Evolutionary conservation across 2,113 vertebrate genomes (phyloP), one percentile per base, ranked within the genome.

Genomic region (Bothrops jararaca): DNA sequence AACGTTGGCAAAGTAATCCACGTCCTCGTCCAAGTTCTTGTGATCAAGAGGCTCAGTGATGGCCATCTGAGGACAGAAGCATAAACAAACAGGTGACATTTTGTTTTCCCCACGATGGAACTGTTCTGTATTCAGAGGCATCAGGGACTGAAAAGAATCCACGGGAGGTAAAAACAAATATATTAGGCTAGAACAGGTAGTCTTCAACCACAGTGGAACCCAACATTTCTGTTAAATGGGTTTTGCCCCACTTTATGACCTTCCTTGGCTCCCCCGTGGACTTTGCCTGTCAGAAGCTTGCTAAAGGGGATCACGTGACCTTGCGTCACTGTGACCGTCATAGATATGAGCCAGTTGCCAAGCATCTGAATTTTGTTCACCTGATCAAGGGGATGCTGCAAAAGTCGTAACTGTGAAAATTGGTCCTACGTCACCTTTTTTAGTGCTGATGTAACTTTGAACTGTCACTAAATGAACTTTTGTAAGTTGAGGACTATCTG

Each of bases 11-110:
- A 98, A 99, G 95, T 97, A 98, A 0, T 98, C 98, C 11, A 98
- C 98, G 69, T 99, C 98, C 64, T 97, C 96, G 93, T 98, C 98
- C 91, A 98, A 96, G 95, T 98, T 98, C 96, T 98, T 99, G 92
- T 99, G 98, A 92, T 99, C 98, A 50, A 98, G 97, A 4, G 98
- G 98, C 89, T 97, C 96, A 96, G 97, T 98, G 92, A 98, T 98
- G 15, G 97, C 98, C 58, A 98, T 97, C 98, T 99, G 91, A 7
- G 6, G 93, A 50, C 42, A 45, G 48, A 89, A 90, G 58, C n/a
- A 57, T 13, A 90, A 22, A 7, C 0, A 90, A 22, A 7, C 0
- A 18, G 57, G 8, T 22, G 56, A 20, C 1, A 1, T 20, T 48
- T 26, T 60, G 29, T 29, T 64, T 26, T 34, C 20, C 4, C 20